phyloP scores from a whole-genome alignment of 1,140 invertebrate species.

The Lamellibrachia luymesi region DNA sequence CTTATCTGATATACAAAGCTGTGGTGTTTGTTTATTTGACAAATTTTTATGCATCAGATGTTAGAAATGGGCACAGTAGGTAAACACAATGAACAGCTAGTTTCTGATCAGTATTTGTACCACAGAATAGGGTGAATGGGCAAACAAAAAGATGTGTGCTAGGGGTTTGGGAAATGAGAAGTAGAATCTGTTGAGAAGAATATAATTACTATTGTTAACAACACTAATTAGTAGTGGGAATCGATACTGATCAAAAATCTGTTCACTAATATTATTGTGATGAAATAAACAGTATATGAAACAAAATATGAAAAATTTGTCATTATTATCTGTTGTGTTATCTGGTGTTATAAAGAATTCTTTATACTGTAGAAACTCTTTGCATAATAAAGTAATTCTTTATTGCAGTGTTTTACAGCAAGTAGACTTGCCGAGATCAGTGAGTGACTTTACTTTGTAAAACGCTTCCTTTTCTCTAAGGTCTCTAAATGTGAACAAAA shows the following conservation, averaged over 20 bases:
- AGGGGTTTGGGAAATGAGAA: neutral
- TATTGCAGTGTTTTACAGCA: neutral
- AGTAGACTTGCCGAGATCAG: neutral
- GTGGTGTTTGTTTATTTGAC: too few relatives aligned
- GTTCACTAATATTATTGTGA: neutral
- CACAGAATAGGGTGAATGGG: neutral
- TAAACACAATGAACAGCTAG: neutral
- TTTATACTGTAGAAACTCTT: too few relatives aligned
- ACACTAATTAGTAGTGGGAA: neutral
- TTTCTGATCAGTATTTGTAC: neutral
- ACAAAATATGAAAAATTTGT: neutral
- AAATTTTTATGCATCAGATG: neutral
- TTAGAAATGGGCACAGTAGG: neutral
- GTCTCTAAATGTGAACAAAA: neutral
- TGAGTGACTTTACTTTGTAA: neutral
- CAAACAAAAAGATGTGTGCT: neutral
- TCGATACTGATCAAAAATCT: neutral
- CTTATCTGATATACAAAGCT: too few relatives aligned
- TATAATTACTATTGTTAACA: neutral
- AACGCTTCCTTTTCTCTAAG: neutral
- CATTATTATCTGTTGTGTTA: neutral
- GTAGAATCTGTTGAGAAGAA: neutral
- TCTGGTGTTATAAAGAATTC: neutral
- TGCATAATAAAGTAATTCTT: neutral
- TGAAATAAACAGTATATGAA: neutral